Evolutionary conservation across 2,797 vertebrate genomes (phyloP), one percentile per base, ranked within the genome.

Genomic region (Lagocephalus sceleratus): DNA sequence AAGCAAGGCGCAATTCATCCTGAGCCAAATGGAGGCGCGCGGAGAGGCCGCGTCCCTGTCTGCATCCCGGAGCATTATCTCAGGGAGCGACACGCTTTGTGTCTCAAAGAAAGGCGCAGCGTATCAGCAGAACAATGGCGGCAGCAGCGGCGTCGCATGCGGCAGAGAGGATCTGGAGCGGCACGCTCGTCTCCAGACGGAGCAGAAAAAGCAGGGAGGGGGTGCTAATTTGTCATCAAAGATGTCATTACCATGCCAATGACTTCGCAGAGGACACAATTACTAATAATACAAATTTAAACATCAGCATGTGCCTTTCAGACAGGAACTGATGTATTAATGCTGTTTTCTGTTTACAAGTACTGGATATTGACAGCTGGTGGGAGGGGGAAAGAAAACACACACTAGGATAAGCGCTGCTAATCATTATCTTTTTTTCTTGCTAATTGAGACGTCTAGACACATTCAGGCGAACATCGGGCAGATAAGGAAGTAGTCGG

Each of bases 371-470:
- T 62, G 68, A 62, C 44, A 15, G 47, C 57, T 70, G 61, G 54
- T 59, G 57, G 60, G 63, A 63, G 47, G 5, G 11, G 56, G 66
- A 71, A 68, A 76, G 60, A 63, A 66, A 66, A 65, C 1, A 70
- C 47, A 54, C 40, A 67, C 26, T 44, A 47, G 74, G 83, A 87
- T 88, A 81, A 86, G 78, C 66, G 21, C 69, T 64, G 21, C 69
- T 64, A 81, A 79, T 71, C 66, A 68, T 68, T 62, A 70, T 82
- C 66, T 76, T 47, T 56, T 59, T 43, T 71, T 76, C 74, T 63
- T 60, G 66, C 75, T 91, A 91, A 90, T 88, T 86, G 78, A 86
- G 78, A 82, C 32, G 90, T 92, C 91, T 91, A 91, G 91, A 92
- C 90, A 83, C 76, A 85, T 88, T 83, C 80, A 85, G 79, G 80